phyloP scores from a whole-genome alignment of 2,888 invertebrate genomes.

The Ectobius pallidus region DNA sequence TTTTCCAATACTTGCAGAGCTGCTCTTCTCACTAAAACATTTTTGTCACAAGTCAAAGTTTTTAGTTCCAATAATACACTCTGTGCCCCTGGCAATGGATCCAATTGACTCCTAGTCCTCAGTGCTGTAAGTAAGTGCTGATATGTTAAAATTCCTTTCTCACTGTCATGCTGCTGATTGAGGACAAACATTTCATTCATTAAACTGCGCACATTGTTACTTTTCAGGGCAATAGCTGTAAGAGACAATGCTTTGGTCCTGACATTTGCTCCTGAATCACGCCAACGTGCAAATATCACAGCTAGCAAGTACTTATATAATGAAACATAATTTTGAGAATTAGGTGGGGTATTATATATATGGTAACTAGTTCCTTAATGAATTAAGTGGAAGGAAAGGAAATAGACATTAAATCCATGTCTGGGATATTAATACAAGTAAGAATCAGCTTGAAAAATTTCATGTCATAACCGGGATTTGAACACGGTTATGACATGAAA shows the following conservation, averaged over 20 bases:
- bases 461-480: no score
- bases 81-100: slow-evolving; percentile 39
- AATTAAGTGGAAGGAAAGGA: no score
- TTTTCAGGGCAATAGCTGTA: neutral
- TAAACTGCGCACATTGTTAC: slow-evolving; percentile 16
- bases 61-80: slow-evolving; percentile 50
- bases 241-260: slow-evolving; percentile 10
- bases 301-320: slow-evolving; percentile 5
- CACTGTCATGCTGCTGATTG: slow-evolving; percentile 10
- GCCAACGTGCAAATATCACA: slow-evolving; percentile 12
- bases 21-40: slow-evolving; percentile 55
- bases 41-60: slow-evolving; percentile 52
- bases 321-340: no score
- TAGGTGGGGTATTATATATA: no score
- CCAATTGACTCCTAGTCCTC: neutral
- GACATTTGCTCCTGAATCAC: neutral
- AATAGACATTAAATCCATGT: no score
- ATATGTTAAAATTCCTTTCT: slow-evolving; percentile 29
- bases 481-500: no score
- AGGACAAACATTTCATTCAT: slow-evolving; percentile 33
- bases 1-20: slow-evolving; percentile 55
- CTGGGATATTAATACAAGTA: no score
- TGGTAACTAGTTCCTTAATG: no score
- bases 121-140: slow-evolving; percentile 7
- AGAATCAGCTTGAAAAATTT: no score